These are phyloP conservation scores for Triops longicaudatus DNA, from an alignment of 1,140 invertebrate species.

Conservation along the genomic window DNA sequence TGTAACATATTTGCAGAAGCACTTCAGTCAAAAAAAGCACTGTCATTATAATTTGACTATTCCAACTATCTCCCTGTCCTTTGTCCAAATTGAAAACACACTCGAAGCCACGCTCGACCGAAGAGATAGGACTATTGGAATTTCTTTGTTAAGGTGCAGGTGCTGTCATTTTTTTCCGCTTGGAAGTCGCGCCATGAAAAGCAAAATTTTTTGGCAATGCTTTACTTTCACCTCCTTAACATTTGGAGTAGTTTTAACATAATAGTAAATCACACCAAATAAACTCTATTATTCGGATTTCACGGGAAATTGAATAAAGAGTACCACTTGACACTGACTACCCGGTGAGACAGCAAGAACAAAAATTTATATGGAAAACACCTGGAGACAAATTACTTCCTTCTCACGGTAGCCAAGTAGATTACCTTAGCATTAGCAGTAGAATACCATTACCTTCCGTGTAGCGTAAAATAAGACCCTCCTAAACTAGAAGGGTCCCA, in stretches of 20 bases:
- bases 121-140: neutral
- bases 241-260: too few relatives aligned
- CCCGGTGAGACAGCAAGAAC: neutral
- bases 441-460: neutral
- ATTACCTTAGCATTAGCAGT: neutral
- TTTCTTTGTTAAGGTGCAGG: neutral
- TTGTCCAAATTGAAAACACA: conserved; percentile 6
- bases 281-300: too few relatives aligned
- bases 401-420: neutral
- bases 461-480: neutral
- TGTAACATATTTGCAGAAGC: neutral
- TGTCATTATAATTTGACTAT: neutral
- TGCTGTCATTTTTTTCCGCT: neutral
- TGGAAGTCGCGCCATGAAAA: neutral
- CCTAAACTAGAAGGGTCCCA: neutral
- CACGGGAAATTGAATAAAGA: too few relatives aligned
- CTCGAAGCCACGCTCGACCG: neutral
- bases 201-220: neutral
- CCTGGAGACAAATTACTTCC: neutral
- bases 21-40: neutral
- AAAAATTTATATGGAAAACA: neutral
- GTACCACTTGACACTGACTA: too few relatives aligned
- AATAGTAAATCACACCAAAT: too few relatives aligned
- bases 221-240: too few relatives aligned
- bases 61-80: neutral